These are phyloP conservation scores for Tachycineta bicolor DNA, from an alignment of 2,113 vertebrate species.

Conservation along the genomic window DNA sequence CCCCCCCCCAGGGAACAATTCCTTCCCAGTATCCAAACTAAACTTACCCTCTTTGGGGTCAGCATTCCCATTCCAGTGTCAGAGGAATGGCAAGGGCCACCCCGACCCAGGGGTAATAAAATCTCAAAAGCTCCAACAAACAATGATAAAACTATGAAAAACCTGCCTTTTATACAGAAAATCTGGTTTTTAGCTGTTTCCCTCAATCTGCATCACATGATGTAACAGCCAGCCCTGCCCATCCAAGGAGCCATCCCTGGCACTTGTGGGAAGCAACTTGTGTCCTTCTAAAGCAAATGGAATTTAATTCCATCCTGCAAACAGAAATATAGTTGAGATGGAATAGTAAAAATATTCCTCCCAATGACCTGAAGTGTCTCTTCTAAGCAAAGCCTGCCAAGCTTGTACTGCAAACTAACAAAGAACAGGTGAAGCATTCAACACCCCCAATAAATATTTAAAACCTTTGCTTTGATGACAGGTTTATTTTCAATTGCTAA, in stretches of 20 bases:
- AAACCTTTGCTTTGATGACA: not conserved
- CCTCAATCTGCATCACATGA: not conserved
- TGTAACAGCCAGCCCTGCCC: not conserved
- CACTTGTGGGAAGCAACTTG: not conserved
- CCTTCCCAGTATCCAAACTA: not conserved
- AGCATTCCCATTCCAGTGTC: not conserved
- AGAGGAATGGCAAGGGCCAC: not conserved
- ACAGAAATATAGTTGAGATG: not conserved
- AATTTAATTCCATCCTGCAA: not conserved
- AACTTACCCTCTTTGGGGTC: not conserved
- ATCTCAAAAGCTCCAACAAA: not conserved
- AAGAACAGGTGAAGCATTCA: not conserved
- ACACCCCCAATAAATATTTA: not conserved
- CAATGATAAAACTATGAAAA: not conserved
- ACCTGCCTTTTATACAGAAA: not conserved
- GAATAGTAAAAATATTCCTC: not conserved
- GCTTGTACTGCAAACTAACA: not conserved
- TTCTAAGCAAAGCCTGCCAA: not conserved
- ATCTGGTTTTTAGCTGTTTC: not conserved
- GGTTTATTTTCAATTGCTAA: not conserved
- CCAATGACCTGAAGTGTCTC: not conserved
- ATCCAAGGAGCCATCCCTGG: not conserved
- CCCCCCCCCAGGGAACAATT: fast-evolving
- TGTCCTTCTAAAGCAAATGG: not conserved
- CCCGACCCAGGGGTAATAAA: not conserved